phyloP scores from a whole-genome alignment of 2,888 invertebrate genomes.

The Melipona bicolor region DNA sequence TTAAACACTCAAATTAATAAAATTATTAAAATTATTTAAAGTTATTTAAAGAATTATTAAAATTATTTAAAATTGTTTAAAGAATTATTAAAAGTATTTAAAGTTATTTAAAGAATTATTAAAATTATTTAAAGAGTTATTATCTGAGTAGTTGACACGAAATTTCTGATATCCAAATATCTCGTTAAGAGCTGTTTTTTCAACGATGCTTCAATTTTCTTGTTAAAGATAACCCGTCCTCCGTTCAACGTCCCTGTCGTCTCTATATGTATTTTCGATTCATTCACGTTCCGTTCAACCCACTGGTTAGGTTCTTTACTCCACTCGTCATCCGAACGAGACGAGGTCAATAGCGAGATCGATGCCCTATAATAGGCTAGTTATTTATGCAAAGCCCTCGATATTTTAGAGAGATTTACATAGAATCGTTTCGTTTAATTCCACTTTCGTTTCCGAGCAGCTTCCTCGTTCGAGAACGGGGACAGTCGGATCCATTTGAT shows the following conservation, averaged over 20 bases:
- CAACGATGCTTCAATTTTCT: background rate
- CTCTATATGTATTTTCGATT: background rate
- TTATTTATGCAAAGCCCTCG: background rate
- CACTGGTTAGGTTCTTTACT: background rate
- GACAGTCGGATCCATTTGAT: conserved; percentile 5
- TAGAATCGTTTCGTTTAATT: background rate
- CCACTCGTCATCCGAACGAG: background rate
- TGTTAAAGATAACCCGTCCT: background rate
- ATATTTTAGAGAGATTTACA: conserved; percentile 2
- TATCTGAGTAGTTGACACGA: background rate
- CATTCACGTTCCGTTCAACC: background rate
- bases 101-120: no score
- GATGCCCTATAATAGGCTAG: background rate
- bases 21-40: no score
- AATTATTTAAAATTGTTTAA: no score
- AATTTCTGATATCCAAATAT: conserved; percentile 2
- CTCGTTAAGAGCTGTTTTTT: background rate
- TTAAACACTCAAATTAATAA: no score
- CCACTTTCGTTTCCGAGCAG: background rate
- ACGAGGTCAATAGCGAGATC: background rate
- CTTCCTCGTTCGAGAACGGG: conserved; percentile 3
- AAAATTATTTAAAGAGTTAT: no score
- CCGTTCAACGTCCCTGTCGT: conserved; percentile 15
- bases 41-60: no score
- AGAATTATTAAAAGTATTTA: no score